Evolutionary conservation across 2,888 invertebrate genomes (phyloP).

Genomic region (Horisme vitalbata): DNA sequence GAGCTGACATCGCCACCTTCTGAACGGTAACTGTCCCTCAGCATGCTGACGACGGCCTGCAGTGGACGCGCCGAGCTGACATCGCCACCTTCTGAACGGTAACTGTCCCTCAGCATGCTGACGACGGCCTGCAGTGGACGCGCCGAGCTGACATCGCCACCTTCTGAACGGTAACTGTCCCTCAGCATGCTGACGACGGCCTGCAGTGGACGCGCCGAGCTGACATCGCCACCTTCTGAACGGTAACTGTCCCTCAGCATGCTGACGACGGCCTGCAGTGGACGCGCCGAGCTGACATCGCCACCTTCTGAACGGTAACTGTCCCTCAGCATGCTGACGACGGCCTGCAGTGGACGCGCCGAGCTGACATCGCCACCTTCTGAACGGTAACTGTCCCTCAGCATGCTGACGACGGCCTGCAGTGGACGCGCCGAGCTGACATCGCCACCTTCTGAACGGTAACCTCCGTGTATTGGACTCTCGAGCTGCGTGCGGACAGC

Average conservation of each 20-base stretch:
- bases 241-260: slow-evolving; percentile 93
- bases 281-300: slow-evolving; percentile 88
- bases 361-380: no score
- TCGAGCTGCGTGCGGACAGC: no score
- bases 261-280: slow-evolving; percentile 89
- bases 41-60: slow-evolving; percentile 91
- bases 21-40: slow-evolving; percentile 88
- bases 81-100: slow-evolving; percentile 86
- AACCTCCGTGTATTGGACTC: no score
- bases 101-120: slow-evolving; percentile 84
- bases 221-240: slow-evolving; percentile 88
- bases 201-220: no score
- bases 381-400: no score
- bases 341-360: no score
- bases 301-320: slow-evolving; percentile 82
- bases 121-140: slow-evolving; percentile 63
- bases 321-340: no score
- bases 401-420: no score
- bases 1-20: slow-evolving; percentile 77
- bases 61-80: slow-evolving; percentile 83
- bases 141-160: slow-evolving; percentile 92
- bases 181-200: no score
- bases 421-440: no score
- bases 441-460: no score
- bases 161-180: no score